Evolutionary conservation across 2,888 invertebrate genomes (phyloP), one percentile per base, ranked within the genome.

Genomic region (Leuctra nigra): DNA sequence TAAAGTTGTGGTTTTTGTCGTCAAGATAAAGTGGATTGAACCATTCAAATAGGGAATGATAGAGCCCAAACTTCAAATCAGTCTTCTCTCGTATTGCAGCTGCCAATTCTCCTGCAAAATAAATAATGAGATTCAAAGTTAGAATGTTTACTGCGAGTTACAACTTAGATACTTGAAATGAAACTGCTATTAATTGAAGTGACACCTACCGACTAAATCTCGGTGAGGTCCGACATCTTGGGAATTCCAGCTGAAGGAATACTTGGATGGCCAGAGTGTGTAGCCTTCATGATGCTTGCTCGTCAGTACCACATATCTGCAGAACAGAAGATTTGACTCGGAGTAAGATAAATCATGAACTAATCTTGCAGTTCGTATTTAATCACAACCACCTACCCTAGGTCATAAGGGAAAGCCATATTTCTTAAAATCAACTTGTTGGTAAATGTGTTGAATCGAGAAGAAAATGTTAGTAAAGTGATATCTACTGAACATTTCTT

Each of bases 281-380:
- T 77, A 92, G 0, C 92, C 92, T 68, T 92, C 92, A 69, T 92
- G 91, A 70, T 92, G 92, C 70, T 92, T 92, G 68, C 87, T 89
- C 6, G 91, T 91, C 36, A 92, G 69, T 0, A 92, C 88, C 1
- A 91, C 78, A 67, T 91, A 90, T 68, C 86, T 86, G 36, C 29
- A 29, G 11, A 11, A 6, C 6, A 29, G 29, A n/a, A n/a, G n/a
- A n/a, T n/a, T n/a, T n/a, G n/a, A n/a, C n/a, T n/a, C n/a, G n/a
- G n/a, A n/a, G n/a, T n/a, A n/a, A n/a, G n/a, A n/a, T n/a, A n/a
- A n/a, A n/a, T n/a, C n/a, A n/a, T n/a, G n/a, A n/a, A n/a, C n/a
- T n/a, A n/a, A n/a, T n/a, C n/a, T n/a, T n/a, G n/a, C n/a, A n/a
- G n/a, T n/a, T n/a, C n/a, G n/a, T n/a, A n/a, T n/a, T n/a, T n/a